Percentiles rank a stretch among this genome's conserved stretches.
Conservation (phyloP, 2,113 vertebrate species). For the Zosterops japonicus region DNA sequence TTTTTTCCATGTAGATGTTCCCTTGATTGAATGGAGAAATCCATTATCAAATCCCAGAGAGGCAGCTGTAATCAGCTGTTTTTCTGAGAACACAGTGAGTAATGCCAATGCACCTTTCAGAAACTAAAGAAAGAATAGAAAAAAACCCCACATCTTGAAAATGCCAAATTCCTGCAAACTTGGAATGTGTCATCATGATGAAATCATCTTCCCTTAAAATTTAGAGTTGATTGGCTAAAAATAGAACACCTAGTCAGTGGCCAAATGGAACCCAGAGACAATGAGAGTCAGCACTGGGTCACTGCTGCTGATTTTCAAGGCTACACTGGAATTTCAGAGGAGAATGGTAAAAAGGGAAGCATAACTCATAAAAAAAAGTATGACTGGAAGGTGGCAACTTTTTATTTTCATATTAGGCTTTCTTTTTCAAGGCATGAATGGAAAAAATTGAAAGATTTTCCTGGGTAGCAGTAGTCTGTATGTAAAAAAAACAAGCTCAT, state of each 20-base stretch:
- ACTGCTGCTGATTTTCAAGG: neutral
- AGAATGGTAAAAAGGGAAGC: neutral
- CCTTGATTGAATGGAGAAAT: neutral
- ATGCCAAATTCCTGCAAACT: neutral
- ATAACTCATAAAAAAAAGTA: neutral
- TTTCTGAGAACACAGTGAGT: neutral
- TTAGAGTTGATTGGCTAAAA: neutral
- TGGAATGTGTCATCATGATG: neutral
- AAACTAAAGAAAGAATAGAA: neutral
- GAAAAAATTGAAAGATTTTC: neutral
- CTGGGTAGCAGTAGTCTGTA: neutral
- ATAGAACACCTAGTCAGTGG: neutral
- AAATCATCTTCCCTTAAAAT: neutral
- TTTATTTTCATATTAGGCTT: neutral
- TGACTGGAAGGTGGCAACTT: neutral
- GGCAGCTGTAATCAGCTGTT: neutral
- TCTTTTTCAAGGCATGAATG: neutral
- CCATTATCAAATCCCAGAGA: neutral
- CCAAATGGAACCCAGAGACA: neutral
- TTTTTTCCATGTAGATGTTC: neutral
- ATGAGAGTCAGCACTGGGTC: neutral
- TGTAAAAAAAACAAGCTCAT: neutral
- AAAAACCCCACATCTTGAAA: fast-evolving
- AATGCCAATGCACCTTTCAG: fast-evolving
- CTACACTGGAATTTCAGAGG: neutral